phyloP scores from a whole-genome alignment of 2,888 invertebrate species.

The Hipparchia sbordonii region DNA sequence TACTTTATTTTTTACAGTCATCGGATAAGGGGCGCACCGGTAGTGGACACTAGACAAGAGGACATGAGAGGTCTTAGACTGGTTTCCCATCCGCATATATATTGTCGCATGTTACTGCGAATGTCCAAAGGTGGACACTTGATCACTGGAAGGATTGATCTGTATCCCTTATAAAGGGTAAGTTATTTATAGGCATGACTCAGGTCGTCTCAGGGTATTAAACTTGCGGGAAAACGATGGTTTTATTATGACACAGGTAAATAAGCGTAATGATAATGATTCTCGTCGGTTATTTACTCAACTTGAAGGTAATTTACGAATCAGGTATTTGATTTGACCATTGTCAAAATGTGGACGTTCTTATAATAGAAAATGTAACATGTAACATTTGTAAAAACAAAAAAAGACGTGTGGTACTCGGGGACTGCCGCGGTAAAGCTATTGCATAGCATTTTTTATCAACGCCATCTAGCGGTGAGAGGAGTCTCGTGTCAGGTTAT shows the following conservation, averaged over 20 bases:
- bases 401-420: too few species aligned
- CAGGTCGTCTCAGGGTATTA: slow-evolving; percentile 17
- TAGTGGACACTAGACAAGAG: background rate
- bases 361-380: too few species aligned
- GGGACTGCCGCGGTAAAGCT: too few species aligned
- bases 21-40: background rate
- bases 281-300: too few species aligned
- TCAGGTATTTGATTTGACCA: too few species aligned
- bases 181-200: slow-evolving; percentile 8
- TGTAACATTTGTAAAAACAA: too few species aligned
- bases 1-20: background rate
- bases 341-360: too few species aligned
- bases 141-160: slow-evolving; percentile 16
- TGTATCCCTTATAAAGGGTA: slow-evolving; percentile 13
- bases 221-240: slow-evolving; percentile 6
- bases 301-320: too few species aligned
- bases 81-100: slow-evolving; percentile 16
- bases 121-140: slow-evolving; percentile 14
- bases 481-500: too few species aligned
- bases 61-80: background rate
- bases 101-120: slow-evolving; percentile 1
- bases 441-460: too few species aligned
- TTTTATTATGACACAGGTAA: background rate
- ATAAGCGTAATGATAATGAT: background rate
- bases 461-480: too few species aligned